Percentiles rank a stretch among this genome's conserved stretches.
phyloP scores from a whole-genome alignment of 2,113 vertebrate species.

The Fulica atra region DNA sequence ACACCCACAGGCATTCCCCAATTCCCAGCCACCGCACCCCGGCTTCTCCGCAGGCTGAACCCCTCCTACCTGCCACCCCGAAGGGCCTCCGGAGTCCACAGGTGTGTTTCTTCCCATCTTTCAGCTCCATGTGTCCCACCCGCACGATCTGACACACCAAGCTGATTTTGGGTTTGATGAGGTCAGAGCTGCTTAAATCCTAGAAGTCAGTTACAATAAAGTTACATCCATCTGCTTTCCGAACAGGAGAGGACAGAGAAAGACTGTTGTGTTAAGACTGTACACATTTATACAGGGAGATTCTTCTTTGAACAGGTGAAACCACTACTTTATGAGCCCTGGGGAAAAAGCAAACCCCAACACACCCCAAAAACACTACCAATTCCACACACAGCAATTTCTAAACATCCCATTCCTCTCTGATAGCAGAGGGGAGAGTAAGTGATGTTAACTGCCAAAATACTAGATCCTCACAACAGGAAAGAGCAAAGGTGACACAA shows the following conservation, averaged over 20 bases:
- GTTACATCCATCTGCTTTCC: rapidly evolving
- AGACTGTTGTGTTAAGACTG: not conserved
- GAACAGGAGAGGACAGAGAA: rapidly evolving
- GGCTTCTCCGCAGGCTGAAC: rapidly evolving
- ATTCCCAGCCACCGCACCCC: not conserved
- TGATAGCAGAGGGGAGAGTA: not conserved
- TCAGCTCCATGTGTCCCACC: slow-evolving; percentile 95
- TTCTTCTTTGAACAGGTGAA: not conserved
- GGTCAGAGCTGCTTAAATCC: slow-evolving; percentile 93
- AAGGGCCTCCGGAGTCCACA: slow-evolving; percentile 90
- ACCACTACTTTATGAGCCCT: not conserved
- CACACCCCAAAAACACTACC: not conserved
- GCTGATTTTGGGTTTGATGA: slow-evolving; percentile 89
- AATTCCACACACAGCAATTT: not conserved
- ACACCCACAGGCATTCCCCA: not conserved
- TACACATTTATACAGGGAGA: not conserved
- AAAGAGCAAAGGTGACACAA: not conserved
- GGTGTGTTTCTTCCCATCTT: slow-evolving; percentile 93
- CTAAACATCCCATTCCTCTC: not conserved
- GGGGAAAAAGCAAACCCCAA: not conserved
- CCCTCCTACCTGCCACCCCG: slow-evolving; percentile 87
- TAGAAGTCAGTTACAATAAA: slow-evolving; percentile 9
- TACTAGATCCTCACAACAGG: not conserved
- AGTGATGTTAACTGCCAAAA: not conserved
- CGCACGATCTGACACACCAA: slow-evolving; percentile 95